A percentile compares a stretch with the other conserved stretches of the same genome.
Conservation (phyloP, 2,113 vertebrate species). For the Struthidea cinerea region DNA sequence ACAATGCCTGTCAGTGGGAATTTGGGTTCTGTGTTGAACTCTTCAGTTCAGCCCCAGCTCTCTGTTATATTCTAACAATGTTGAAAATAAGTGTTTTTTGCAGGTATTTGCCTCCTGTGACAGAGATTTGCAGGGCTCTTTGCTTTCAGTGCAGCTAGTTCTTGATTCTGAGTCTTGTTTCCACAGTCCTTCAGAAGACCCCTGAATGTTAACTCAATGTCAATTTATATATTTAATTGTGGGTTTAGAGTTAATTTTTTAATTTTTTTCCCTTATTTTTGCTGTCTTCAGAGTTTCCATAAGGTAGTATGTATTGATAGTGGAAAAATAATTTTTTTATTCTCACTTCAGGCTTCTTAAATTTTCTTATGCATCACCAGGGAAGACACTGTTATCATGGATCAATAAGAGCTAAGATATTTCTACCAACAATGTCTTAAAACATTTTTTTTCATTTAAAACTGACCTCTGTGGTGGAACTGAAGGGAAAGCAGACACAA, state of each 20-base stretch:
- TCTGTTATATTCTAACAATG: background rate
- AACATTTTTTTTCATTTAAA: background rate
- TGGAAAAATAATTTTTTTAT: background rate
- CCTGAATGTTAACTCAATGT: background rate
- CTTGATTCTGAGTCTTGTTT: background rate
- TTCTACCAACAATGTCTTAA: background rate
- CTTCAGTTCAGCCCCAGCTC: background rate
- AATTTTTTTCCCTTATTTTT: background rate
- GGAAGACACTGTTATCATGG: background rate
- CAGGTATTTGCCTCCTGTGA: background rate
- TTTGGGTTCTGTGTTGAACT: background rate
- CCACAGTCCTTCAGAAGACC: background rate
- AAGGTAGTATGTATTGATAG: background rate
- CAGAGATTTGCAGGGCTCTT: background rate
- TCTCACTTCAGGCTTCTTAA: background rate
- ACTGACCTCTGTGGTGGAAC: background rate
- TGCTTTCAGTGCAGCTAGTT: background rate
- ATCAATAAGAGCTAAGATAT: background rate
- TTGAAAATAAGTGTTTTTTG: background rate
- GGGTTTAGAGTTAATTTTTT: background rate
- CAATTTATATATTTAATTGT: background rate
- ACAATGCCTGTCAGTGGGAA: rapidly evolving
- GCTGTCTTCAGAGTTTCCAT: background rate
- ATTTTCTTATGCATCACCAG: background rate
- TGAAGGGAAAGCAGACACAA: constrained; percentile 44